Percentiles rank a stretch among this genome's conserved stretches.
phyloP scores from a whole-genome alignment of 1,140 invertebrate species.

The Camponotus vicinus region DNA sequence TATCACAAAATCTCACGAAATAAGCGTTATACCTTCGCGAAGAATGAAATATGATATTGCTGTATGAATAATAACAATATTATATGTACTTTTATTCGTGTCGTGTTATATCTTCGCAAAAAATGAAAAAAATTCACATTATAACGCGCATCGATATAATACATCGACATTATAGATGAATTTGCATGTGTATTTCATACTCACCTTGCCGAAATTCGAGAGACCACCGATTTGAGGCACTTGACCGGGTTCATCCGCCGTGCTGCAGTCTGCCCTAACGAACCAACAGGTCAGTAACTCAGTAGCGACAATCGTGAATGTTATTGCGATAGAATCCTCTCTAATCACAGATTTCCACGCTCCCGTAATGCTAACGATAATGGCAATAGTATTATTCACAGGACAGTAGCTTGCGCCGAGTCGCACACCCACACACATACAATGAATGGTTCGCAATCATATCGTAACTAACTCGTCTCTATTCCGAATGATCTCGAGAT shows the following conservation, averaged over 20 bases:
- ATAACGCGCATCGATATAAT: background rate
- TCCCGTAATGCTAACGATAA: constrained; percentile 60
- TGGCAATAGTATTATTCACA: constrained; percentile 48
- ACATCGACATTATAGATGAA: background rate
- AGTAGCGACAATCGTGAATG: constrained; percentile 77
- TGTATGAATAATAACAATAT: background rate
- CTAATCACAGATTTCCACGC: constrained; percentile 68
- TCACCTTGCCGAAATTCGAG: constrained; percentile 92
- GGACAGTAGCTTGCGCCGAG: constrained; percentile 13
- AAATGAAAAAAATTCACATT: background rate
- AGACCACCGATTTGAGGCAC: constrained; percentile 90
- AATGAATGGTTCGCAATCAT: constrained; percentile 47
- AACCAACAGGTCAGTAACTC: constrained; percentile 85
- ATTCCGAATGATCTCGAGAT: constrained; percentile 48
- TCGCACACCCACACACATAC: background rate
- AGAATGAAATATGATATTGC: background rate
- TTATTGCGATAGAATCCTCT: constrained; percentile 72
- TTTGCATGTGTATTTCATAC: constrained; percentile 67
- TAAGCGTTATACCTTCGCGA: background rate
- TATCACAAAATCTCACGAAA: background rate
- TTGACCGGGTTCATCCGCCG: constrained; percentile 89
- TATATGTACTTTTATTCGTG: background rate
- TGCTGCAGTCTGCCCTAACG: constrained; percentile 91
- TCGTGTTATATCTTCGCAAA: background rate
- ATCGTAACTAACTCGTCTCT: constrained; percentile 44